These are phyloP conservation scores for Montipora sp. DNA, from an alignment of 64 coral and sea anemone genomes.

Conservation along the genomic window DNA sequence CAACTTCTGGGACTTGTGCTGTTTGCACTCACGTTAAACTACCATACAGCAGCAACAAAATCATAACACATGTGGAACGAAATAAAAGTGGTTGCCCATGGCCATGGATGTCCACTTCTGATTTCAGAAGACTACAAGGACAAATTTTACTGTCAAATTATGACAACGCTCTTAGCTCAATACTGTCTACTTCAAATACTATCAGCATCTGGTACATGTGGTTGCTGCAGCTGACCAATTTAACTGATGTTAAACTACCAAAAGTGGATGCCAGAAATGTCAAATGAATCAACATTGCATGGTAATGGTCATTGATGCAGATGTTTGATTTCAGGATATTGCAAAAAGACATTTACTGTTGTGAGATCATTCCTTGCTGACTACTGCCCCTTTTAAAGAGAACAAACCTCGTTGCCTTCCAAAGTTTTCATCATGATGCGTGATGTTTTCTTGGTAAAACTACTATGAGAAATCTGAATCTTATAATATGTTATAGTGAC, in stretches of 20 bases:
- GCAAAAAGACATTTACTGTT: conserved; percentile 39
- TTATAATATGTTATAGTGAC: no score
- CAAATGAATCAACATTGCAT: no score
- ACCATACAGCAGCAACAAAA: conserved; percentile 33
- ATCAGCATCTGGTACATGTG: conserved; percentile 60
- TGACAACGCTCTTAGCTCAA: conserved; percentile 51
- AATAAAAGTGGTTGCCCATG: conserved; percentile 53
- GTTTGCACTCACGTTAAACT: conserved; percentile 53
- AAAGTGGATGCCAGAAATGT: no score
- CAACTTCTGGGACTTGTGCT: conserved; percentile 51
- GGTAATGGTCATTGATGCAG: conserved; percentile 28
- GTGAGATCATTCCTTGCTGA: conserved; percentile 56
- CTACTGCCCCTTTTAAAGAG: conserved; percentile 44
- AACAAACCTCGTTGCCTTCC: conserved; percentile 48
- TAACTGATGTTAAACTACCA: no score
- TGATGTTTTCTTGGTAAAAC: conserved; percentile 49
- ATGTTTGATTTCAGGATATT: conserved; percentile 55
- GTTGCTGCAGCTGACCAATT: neutral
- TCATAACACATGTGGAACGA: conserved; percentile 26
- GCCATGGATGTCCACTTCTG: conserved; percentile 43
- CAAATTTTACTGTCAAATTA: conserved; percentile 50
- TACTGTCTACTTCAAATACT: conserved; percentile 57
- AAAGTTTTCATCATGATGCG: conserved; percentile 43
- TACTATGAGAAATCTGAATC: conserved; percentile 7
- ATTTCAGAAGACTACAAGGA: conserved; percentile 46